Percentiles rank a stretch among this genome's conserved stretches.
Conservation (phyloP, 1,140 invertebrate genomes). For the Cherax quadricarinatus region DNA sequence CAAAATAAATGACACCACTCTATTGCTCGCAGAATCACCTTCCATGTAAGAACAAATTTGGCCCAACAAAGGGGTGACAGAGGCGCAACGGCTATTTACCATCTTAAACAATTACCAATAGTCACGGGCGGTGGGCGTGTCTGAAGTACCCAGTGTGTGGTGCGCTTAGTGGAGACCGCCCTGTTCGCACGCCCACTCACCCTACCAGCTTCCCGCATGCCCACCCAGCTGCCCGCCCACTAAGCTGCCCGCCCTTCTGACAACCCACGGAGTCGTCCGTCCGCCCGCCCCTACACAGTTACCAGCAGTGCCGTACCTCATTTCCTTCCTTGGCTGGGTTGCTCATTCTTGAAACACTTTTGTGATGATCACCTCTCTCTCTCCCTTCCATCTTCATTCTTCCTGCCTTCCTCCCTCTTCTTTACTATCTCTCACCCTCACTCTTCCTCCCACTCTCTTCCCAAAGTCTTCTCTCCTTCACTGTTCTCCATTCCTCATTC, state of each 20-base stretch:
- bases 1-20: slow-evolving; percentile 10
- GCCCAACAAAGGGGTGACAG: slow-evolving; percentile 21
- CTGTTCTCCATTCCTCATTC: too few relatives aligned
- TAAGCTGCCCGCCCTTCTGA: too few relatives aligned
- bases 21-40: slow-evolving; percentile 1
- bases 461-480: too few relatives aligned
- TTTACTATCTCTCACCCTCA: too few relatives aligned
- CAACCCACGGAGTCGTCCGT: not conserved
- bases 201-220: not conserved
- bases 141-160: not conserved
- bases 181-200: too few relatives aligned
- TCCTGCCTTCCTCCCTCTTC: too few relatives aligned
- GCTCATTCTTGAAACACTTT: too few relatives aligned
- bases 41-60: slow-evolving; percentile 30
- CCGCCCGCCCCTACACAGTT: not conserved
- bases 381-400: too few relatives aligned
- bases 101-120: slow-evolving; percentile 43
- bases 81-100: slow-evolving; percentile 8
- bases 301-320: not conserved
- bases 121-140: slow-evolving; percentile 18
- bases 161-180: too few relatives aligned
- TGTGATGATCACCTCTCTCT: too few relatives aligned
- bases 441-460: too few relatives aligned
- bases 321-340: not conserved
- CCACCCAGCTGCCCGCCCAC: too few relatives aligned